These are phyloP conservation scores for Anthrax anthrax DNA, from an alignment of 2,888 invertebrate species.

Conservation along the genomic window DNA sequence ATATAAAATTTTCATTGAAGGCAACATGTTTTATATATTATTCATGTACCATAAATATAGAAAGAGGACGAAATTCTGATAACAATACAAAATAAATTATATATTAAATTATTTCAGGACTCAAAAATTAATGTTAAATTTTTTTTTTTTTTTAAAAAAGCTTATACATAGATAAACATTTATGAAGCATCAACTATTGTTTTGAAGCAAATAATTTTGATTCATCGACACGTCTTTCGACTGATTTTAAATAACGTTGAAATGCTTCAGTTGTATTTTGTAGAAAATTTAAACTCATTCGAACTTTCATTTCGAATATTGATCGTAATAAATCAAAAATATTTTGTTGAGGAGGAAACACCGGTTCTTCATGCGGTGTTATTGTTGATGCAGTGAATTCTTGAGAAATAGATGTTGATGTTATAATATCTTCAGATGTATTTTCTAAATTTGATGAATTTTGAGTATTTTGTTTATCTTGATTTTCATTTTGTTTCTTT, in stretches of 20 bases:
- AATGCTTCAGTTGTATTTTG: slow-evolving; percentile 53
- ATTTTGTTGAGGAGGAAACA: slow-evolving; percentile 1
- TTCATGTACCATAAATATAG: no score
- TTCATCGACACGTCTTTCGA: slow-evolving; percentile 31
- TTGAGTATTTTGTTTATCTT: background rate
- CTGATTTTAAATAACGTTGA: slow-evolving; percentile 46
- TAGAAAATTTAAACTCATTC: slow-evolving; percentile 50
- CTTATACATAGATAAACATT: no score
- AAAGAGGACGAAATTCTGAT: slow-evolving; percentile 5
- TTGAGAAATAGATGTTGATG: slow-evolving; percentile 11
- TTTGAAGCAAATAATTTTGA: slow-evolving; percentile 6
- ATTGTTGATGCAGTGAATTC: slow-evolving; percentile 1
- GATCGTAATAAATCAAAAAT: slow-evolving; percentile 43
- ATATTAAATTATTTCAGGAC: background rate
- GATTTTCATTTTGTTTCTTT: slow-evolving; percentile 6
- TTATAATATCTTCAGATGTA: slow-evolving; percentile 7
- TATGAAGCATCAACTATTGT: background rate
- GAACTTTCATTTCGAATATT: slow-evolving; percentile 52
- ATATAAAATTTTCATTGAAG: background rate
- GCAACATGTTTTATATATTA: background rate
- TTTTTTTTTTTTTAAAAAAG: no score
- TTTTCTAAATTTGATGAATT: slow-evolving; percentile 3
- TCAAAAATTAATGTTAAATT: no score
- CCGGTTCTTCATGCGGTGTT: slow-evolving; percentile 2
- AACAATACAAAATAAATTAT: background rate